Percentiles rank a stretch among this genome's conserved stretches.
phyloP scores from a whole-genome alignment of 2,113 vertebrate species.

The Tamias sibiricus region DNA sequence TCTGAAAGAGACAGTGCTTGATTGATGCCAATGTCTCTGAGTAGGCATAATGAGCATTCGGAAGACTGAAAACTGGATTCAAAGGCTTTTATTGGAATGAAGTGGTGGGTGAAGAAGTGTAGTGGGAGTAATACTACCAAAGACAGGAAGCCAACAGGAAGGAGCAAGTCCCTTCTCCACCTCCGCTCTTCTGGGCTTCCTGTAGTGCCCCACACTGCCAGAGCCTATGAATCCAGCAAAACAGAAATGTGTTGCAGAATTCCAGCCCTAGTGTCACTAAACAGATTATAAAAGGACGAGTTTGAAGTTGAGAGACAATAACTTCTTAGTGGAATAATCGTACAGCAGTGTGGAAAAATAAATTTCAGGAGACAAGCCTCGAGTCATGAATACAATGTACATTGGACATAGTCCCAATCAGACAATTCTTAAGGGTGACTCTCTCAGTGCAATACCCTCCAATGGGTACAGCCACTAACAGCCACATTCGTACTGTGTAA shows the following conservation, averaged over 20 bases:
- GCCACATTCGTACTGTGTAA: neutral
- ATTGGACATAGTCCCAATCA: neutral
- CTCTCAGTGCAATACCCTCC: neutral
- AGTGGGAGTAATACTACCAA: neutral
- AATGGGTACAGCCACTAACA: neutral
- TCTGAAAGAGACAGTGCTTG: neutral
- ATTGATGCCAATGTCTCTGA: neutral
- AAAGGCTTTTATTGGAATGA: neutral
- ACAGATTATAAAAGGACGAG: neutral
- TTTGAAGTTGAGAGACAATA: neutral
- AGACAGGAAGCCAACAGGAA: neutral
- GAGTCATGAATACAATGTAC: neutral
- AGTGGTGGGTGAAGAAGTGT: neutral
- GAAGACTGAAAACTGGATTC: neutral
- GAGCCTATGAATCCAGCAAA: neutral
- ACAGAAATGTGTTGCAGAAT: neutral
- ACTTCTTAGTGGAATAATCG: neutral
- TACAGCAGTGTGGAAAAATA: neutral
- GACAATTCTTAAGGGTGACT: neutral
- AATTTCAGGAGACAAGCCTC: neutral
- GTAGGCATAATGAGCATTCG: rapidly evolving
- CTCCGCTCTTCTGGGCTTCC: neutral
- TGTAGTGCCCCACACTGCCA: neutral
- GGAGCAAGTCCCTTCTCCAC: neutral
- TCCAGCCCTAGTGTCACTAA: neutral